Conservation (phyloP, 1,140 invertebrate genomes). For the Anastatus disparis region DNA sequence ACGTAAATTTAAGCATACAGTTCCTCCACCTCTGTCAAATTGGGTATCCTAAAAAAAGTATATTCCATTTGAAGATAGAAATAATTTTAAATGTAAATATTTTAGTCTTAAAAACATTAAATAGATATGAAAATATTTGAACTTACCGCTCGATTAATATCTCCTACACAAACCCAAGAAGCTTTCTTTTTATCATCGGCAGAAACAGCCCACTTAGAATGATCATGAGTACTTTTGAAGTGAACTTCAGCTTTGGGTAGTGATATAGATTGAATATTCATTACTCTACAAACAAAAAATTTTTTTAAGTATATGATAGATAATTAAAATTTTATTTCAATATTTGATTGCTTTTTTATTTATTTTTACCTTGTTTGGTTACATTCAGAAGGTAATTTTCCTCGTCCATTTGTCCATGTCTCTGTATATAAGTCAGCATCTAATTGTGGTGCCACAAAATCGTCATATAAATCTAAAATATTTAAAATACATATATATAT, state of each 20-base stretch:
- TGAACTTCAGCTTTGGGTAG: constrained; percentile 67
- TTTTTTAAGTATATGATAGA: neutral
- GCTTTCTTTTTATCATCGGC: constrained; percentile 64
- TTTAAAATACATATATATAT: constrained; percentile 29
- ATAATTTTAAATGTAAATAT: neutral
- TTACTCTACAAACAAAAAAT: constrained; percentile 66
- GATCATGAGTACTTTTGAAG: constrained; percentile 83
- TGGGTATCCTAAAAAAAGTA: constrained; percentile 76
- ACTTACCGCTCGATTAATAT: constrained; percentile 90
- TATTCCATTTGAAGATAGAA: too few relatives aligned
- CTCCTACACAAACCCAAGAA: constrained; percentile 88
- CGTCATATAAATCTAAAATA: constrained; percentile 81
- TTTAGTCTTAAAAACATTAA: too few relatives aligned
- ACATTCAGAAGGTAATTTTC: constrained; percentile 78
- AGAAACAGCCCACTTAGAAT: constrained; percentile 92
- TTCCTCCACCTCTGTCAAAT: constrained; percentile 82
- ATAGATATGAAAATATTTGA: constrained; percentile 30
- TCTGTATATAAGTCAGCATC: constrained; percentile 80
- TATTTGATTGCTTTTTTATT: constrained; percentile 53
- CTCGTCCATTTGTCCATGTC: constrained; percentile 87
- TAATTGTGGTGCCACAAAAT: constrained; percentile 80
- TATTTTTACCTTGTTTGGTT: constrained; percentile 56
- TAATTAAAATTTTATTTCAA: constrained; percentile 67
- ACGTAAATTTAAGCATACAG: constrained; percentile 75
- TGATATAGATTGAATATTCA: constrained; percentile 74